Evolutionary conservation across 2,113 vertebrate species (phyloP).

Genomic region (Syngnathus typhle): DNA sequence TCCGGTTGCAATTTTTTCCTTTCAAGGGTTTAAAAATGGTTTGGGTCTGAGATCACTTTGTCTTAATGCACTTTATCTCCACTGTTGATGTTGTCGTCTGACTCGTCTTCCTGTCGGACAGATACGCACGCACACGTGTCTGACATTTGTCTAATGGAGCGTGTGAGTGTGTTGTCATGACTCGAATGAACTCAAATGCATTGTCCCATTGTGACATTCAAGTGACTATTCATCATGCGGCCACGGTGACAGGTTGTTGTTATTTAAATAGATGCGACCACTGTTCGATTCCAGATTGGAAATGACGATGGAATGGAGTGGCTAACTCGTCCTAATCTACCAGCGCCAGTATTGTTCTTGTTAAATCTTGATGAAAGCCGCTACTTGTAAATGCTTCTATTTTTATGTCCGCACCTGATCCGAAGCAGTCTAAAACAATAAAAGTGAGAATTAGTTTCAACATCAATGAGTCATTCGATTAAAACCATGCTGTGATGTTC

Average conservation of each 20-base stretch:
- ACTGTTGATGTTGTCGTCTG: conserved; percentile 17
- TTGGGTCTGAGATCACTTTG: conserved; percentile 45
- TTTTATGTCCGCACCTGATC: conserved; percentile 8
- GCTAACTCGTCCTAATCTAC: conserved; percentile 13
- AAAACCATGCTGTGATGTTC: conserved; percentile 20
- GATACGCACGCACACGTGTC: neutral
- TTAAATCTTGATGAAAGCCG: conserved; percentile 19
- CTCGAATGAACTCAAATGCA: neutral
- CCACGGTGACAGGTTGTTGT: conserved; percentile 16
- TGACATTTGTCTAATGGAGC: conserved; percentile 6
- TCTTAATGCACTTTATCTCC: neutral
- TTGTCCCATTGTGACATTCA: conserved; percentile 3
- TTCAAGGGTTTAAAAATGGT: conserved; percentile 33
- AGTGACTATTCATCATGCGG: conserved; percentile 20
- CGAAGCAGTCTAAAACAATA: conserved; percentile 21
- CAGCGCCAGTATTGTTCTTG: conserved; percentile 18
- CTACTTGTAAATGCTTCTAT: conserved; percentile 25
- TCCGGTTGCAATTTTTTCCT: conserved; percentile 29
- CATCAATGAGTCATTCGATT: conserved; percentile 29
- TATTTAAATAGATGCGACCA: conserved; percentile 26
- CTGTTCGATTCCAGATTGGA: conserved; percentile 28
- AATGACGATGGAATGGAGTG: conserved; percentile 14
- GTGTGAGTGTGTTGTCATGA: neutral
- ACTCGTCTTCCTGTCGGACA: conserved; percentile 20
- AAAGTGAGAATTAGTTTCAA: conserved; percentile 27